Evolutionary conservation across 2,797 vertebrate genomes (phyloP), one percentile per base, ranked within the genome.

Genomic region (Etheostoma perlongum): DNA sequence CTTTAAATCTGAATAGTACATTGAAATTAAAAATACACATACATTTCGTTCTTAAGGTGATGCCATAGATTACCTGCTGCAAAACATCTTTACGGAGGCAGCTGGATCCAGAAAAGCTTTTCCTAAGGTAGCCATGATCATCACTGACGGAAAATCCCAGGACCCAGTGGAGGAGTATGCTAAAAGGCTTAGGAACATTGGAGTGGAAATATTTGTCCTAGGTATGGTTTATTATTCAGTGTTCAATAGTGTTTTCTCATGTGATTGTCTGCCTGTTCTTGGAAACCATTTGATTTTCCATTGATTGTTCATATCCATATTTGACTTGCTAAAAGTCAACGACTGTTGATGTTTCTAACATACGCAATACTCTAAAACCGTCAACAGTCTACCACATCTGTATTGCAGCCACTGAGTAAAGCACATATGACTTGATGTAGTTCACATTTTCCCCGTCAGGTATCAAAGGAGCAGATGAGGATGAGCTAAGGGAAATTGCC

Each of bases 71-170:
- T 97, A 96, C 87, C 92, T 99, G 73, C 92, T 96, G 85, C 96
- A 95, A 93, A 97, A 98, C 91, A 96, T 96, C 65, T 99, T 99
- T 80, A 96, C 91, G 53, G 96, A 97, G 53, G 92, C 93, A 65
- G 96, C 96, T 89, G 98, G 98, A 88, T 95, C 97, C 90, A 96
- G 98, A 91, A 97, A 96, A 94, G 91, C 89, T 74, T 99, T 98
- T 93, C 98, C 98, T 81, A 99, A 98, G 92, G 95, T 99, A 82
- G 98, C 98, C 86, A 96, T 99, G 94, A 96, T 99, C 82, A 99
- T 99, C 93, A 99, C 98, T 19, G 98, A 99, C 83, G 98, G 98
- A 93, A 99, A 99, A 95, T 99, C 98, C 73, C 98, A 99, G 92
- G 98, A 99, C 55, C 95, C 97, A 80, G 98, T 99, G n/a, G 96